Evolutionary conservation across 1,140 invertebrate genomes (phyloP).

Genomic region (Cydia strobilella): DNA sequence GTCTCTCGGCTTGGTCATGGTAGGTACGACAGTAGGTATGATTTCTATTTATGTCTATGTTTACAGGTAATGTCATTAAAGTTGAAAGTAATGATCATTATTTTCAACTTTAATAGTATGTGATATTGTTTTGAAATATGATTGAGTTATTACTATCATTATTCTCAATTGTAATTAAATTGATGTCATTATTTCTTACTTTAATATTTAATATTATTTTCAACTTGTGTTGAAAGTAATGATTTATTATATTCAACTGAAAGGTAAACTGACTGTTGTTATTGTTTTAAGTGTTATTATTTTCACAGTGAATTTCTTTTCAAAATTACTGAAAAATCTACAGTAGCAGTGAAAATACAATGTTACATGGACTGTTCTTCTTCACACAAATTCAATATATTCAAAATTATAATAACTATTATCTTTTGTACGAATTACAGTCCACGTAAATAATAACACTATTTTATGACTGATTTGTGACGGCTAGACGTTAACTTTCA

Average conservation of each 20-base stretch:
- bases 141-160: background rate
- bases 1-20: conserved; percentile 65
- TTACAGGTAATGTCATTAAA: conserved; percentile 18
- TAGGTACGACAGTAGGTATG: conserved; percentile 50
- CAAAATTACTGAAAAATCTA: background rate
- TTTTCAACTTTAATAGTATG: conserved; percentile 15
- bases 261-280: conserved; percentile 22
- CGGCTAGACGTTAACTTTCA: background rate
- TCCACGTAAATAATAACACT: conserved; percentile 4
- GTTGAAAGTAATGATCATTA: conserved; percentile 28
- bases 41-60: conserved; percentile 4
- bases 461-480: background rate
- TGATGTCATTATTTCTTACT: background rate
- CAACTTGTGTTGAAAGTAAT: background rate
- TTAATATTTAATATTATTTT: conserved; percentile 24
- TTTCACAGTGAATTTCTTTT: conserved; percentile 1
- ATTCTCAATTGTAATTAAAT: background rate
- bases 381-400: background rate
- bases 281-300: conserved; percentile 14
- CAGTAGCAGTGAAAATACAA: background rate
- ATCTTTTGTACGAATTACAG: background rate
- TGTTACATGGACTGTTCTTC: background rate
- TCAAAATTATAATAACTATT: background rate
- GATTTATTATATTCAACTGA: conserved; percentile 9
- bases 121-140: background rate